Percentiles rank a stretch among this genome's conserved stretches.
Conservation (phyloP, 2,888 invertebrate genomes). For the Pristionchus exspectatus region DNA sequence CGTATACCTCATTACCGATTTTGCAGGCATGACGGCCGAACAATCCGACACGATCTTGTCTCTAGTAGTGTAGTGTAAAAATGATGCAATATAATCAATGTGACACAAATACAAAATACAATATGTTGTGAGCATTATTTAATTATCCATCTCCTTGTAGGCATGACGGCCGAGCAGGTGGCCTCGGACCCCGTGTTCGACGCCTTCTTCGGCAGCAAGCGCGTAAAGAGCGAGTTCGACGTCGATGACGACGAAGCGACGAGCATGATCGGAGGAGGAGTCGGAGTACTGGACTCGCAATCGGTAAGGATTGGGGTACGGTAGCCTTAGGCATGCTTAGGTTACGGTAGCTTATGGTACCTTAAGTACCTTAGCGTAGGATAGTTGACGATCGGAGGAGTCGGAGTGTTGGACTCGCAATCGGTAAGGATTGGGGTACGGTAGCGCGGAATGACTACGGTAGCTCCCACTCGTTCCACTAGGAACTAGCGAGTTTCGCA, state of each 20-base stretch:
- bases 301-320: slow-evolving; percentile 46
- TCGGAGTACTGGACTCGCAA: slow-evolving; percentile 61
- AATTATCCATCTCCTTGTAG: background rate
- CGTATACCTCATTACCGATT: too few species aligned
- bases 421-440: slow-evolving; percentile 38
- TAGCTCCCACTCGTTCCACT: background rate
- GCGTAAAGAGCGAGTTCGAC: slow-evolving; percentile 59
- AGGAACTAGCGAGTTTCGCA: too few species aligned
- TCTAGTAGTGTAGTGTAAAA: too few species aligned
- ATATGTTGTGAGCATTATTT: too few species aligned
- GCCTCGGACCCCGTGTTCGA: slow-evolving; percentile 46
- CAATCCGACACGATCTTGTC: too few species aligned
- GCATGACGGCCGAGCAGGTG: slow-evolving; percentile 34
- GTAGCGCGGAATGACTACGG: background rate
- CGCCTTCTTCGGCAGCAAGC: slow-evolving; percentile 57
- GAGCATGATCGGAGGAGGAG: slow-evolving; percentile 56
- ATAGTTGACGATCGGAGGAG: too few species aligned
- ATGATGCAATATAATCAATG: too few species aligned
- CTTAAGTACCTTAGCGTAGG: too few species aligned
- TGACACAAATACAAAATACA: too few species aligned
- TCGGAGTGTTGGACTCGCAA: slow-evolving; percentile 61
- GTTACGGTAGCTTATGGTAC: too few species aligned
- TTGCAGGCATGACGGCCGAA: too few species aligned
- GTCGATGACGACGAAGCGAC: slow-evolving; percentile 53
- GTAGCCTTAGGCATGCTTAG: background rate